Evolutionary conservation across 2,888 invertebrate genomes (phyloP).

Genomic region (Bellardia pandia): DNA sequence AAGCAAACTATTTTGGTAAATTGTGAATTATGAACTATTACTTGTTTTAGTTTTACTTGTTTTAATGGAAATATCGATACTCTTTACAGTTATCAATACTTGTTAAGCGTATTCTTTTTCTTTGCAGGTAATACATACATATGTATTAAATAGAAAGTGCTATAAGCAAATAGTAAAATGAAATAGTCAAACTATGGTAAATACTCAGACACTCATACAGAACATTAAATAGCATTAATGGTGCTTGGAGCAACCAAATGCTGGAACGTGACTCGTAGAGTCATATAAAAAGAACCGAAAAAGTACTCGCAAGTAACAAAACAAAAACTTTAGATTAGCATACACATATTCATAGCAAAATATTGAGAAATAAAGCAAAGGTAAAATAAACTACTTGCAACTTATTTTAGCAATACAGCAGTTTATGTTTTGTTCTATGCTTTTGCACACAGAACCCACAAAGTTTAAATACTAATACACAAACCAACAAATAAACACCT

Average conservation of each 20-base stretch:
- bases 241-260: conserved; percentile 25
- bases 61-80: not conserved
- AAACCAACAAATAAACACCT: not conserved
- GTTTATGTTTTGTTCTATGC: not conserved
- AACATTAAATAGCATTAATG: conserved; percentile 28
- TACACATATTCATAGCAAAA: not conserved
- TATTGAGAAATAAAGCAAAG: not conserved
- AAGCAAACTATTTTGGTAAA: conserved; percentile 13
- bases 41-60: not conserved
- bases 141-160: not conserved
- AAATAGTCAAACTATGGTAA: not conserved
- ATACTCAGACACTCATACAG: not conserved
- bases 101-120: not conserved
- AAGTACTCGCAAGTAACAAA: not conserved
- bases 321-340: conserved; percentile 17
- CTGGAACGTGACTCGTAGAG: conserved; percentile 18
- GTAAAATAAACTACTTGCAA: conserved; percentile 10
- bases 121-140: not conserved
- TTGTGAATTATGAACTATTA: conserved; percentile 32
- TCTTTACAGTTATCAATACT: conserved; percentile 1
- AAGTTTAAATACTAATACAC: not conserved
- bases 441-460: not conserved
- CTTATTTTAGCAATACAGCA: conserved; percentile 34
- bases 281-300: not conserved
- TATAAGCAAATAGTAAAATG: not conserved